These are phyloP conservation scores for Mythimna albipuncta DNA, from an alignment of 2,888 invertebrate species.

Conservation along the genomic window DNA sequence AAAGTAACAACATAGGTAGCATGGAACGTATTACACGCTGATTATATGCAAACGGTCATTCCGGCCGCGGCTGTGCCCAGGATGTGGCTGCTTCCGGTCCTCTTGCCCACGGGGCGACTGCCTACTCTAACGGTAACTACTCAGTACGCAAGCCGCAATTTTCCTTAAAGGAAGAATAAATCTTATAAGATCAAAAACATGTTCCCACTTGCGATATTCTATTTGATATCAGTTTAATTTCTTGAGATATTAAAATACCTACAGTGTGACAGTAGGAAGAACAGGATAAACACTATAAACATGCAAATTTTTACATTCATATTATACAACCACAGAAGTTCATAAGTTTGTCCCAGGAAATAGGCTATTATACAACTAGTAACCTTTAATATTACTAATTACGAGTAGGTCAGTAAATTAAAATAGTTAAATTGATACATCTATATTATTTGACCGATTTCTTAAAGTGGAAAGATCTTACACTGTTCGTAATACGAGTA, in stretches of 20 bases:
- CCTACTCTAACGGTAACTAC: constrained; percentile 77
- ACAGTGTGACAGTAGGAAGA: not conserved
- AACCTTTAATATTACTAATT: not conserved
- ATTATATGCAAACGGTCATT: constrained; percentile 64
- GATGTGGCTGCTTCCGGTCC: constrained; percentile 87
- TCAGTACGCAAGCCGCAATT: constrained; percentile 65
- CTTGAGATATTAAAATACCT: constrained; percentile 5
- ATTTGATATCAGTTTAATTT: constrained; percentile 9
- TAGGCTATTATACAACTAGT: not conserved
- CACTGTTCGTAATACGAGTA: too few relatives aligned
- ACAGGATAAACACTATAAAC: constrained; percentile 1
- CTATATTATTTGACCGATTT: too few relatives aligned
- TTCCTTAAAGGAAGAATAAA: constrained; percentile 67
- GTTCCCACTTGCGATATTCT: constrained; percentile 3
- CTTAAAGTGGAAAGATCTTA: too few relatives aligned
- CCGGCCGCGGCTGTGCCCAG: constrained; percentile 77
- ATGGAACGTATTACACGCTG: constrained; percentile 38
- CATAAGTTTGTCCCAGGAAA: not conserved
- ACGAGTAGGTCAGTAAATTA: too few relatives aligned
- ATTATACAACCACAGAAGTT: not conserved
- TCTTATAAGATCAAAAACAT: constrained; percentile 56
- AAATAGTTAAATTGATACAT: too few relatives aligned
- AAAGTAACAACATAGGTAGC: constrained; percentile 12
- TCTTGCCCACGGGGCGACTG: constrained; percentile 69
- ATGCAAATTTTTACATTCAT: not conserved